These are phyloP conservation scores for Bovichtus diacanthus DNA, from an alignment of 2,797 vertebrate species.

Conservation along the genomic window DNA sequence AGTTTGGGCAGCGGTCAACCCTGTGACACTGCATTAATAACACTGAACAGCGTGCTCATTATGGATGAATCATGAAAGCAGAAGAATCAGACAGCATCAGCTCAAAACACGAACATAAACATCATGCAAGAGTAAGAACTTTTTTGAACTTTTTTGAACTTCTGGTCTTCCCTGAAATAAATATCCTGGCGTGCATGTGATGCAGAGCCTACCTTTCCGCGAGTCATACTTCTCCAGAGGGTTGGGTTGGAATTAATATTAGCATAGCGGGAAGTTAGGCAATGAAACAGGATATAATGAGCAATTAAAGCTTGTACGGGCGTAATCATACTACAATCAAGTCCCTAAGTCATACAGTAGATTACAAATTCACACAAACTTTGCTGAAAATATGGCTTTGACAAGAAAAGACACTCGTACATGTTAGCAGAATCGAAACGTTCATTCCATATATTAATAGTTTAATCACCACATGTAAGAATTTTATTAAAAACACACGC, in stretches of 20 bases:
- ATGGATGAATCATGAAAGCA: conserved; percentile 34
- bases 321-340: not conserved
- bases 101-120: not conserved
- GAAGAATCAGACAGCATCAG: not conserved
- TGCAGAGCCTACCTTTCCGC: not conserved
- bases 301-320: not conserved
- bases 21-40: conserved; percentile 66
- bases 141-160: too few species aligned
- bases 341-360: not conserved
- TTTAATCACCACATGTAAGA: not conserved
- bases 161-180: not conserved
- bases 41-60: conserved; percentile 11
- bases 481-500: not conserved
- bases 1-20: conserved; percentile 49
- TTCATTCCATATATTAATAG: too few species aligned
- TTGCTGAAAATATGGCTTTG: not conserved
- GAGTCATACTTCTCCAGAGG: not conserved
- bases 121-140: not conserved
- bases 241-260: not conserved
- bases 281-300: not conserved
- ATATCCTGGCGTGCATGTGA: not conserved
- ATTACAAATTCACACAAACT: not conserved
- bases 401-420: not conserved
- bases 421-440: not conserved
- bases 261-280: not conserved